A percentile compares a stretch with the other conserved stretches of the same genome.
Evolutionary conservation across 2,113 vertebrate genomes (phyloP).

Genomic region (Forbesichthys agassizii): DNA sequence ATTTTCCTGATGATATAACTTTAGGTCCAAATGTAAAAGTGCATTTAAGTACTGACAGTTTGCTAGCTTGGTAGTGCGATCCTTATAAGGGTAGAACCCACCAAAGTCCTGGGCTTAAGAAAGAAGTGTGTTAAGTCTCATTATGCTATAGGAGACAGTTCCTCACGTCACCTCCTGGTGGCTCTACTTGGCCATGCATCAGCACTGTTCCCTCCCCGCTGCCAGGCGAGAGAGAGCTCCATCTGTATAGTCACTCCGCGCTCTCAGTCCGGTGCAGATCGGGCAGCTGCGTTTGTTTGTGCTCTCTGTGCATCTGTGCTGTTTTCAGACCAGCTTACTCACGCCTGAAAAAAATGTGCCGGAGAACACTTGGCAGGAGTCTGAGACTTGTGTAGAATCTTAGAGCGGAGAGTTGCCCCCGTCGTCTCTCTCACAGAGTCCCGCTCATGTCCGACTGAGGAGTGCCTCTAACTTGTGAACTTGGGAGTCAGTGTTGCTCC

Average conservation of each 20-base stretch:
- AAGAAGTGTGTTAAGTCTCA: conserved; percentile 59
- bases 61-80: conserved; percentile 55
- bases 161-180: conserved; percentile 46
- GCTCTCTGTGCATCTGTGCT: conserved; percentile 32
- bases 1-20: conserved; percentile 67
- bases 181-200: conserved; percentile 55
- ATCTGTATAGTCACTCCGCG: conserved; percentile 50
- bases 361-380: conserved; percentile 67
- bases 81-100: conserved; percentile 62
- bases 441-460: conserved; percentile 70
- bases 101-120: conserved; percentile 60
- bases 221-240: conserved; percentile 48
- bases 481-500: conserved; percentile 63
- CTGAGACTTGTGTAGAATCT: conserved; percentile 70
- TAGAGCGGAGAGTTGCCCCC: conserved; percentile 46
- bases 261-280: conserved; percentile 63
- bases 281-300: conserved; percentile 57
- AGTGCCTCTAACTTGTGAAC: conserved; percentile 69
- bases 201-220: conserved; percentile 46
- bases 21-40: conserved; percentile 71
- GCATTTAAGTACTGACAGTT: conserved; percentile 59
- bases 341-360: conserved; percentile 42
- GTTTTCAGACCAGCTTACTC: conserved; percentile 24
- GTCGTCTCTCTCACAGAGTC: conserved; percentile 31
- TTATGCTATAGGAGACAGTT: conserved; percentile 44